phyloP scores from a whole-genome alignment of 2,888 invertebrate species.

The Disparrhopalites patrizii region DNA sequence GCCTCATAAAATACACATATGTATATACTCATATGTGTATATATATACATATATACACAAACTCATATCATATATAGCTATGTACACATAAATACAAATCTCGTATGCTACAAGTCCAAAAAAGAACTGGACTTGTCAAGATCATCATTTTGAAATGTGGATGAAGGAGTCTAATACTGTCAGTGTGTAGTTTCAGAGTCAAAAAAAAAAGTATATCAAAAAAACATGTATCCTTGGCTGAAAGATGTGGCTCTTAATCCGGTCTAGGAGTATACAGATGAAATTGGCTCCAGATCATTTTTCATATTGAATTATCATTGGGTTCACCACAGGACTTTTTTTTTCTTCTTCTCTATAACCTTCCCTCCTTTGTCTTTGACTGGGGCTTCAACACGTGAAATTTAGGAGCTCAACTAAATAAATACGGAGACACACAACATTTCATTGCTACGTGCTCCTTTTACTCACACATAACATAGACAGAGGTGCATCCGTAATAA shows the following conservation, averaged over 20 bases:
- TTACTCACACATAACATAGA: too few relatives aligned
- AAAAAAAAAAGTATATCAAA: too few relatives aligned
- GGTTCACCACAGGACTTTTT: constrained; percentile 31
- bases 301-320: constrained; percentile 34
- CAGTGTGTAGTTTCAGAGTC: neutral
- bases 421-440: constrained; percentile 1
- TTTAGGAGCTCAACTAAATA: constrained; percentile 8
- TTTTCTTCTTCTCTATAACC: constrained; percentile 10
- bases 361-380: constrained; percentile 3
- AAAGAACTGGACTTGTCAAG: constrained; percentile 20
- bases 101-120: neutral
- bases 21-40: too few relatives aligned
- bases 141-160: constrained; percentile 23
- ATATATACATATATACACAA: too few relatives aligned
- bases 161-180: constrained; percentile 1
- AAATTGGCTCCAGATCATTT: constrained; percentile 30
- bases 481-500: too few relatives aligned
- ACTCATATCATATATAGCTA: too few relatives aligned
- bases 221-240: too few relatives aligned
- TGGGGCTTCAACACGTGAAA: neutral
- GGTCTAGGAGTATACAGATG: too few relatives aligned
- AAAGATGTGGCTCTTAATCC: constrained; percentile 9
- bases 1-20: neutral
- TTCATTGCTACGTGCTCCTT: too few relatives aligned
- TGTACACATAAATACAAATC: too few relatives aligned